phyloP scores from a whole-genome alignment of 2,888 invertebrate genomes.

The Schizotus pectinicornis region DNA sequence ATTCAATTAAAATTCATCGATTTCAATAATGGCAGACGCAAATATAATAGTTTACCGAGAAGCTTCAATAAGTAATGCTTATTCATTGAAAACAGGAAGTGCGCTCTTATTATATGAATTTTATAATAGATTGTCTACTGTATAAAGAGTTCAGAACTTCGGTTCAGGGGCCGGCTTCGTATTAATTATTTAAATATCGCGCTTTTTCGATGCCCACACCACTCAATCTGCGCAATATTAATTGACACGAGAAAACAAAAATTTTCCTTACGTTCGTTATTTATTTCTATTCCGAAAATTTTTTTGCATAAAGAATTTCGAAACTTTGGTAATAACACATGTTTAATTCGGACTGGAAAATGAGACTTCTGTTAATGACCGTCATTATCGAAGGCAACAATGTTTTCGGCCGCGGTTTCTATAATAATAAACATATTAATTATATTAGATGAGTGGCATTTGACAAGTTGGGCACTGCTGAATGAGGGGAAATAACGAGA shows the following conservation, averaged over 20 bases:
- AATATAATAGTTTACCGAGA: background rate
- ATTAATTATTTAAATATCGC: slow-evolving; percentile 12
- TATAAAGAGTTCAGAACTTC: slow-evolving; percentile 14
- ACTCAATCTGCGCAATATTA: background rate
- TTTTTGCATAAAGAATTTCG: too few relatives aligned
- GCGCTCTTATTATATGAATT: slow-evolving; percentile 13
- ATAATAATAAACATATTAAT: slow-evolving; percentile 27
- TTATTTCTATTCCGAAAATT: too few relatives aligned
- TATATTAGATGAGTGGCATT: slow-evolving; percentile 28
- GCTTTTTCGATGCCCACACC: background rate
- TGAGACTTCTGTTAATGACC: slow-evolving; percentile 9
- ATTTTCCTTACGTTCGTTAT: too few relatives aligned
- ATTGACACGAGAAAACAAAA: background rate
- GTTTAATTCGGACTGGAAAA: background rate
- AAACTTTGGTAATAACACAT: too few relatives aligned
- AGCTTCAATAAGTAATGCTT: slow-evolving; percentile 21
- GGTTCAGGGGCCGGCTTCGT: slow-evolving; percentile 12
- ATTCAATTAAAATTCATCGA: slow-evolving; percentile 17
- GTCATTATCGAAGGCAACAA: background rate
- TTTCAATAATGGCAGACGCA: slow-evolving; percentile 10
- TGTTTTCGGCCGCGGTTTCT: background rate
- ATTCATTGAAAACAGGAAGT: slow-evolving; percentile 31
- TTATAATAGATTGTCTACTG: slow-evolving; percentile 21
- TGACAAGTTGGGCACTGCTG: slow-evolving; percentile 24
- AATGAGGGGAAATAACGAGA: slow-evolving; percentile 26